These are phyloP conservation scores for Delichon dasypus DNA, from an alignment of 2,797 vertebrate species.

Conservation along the genomic window DNA sequence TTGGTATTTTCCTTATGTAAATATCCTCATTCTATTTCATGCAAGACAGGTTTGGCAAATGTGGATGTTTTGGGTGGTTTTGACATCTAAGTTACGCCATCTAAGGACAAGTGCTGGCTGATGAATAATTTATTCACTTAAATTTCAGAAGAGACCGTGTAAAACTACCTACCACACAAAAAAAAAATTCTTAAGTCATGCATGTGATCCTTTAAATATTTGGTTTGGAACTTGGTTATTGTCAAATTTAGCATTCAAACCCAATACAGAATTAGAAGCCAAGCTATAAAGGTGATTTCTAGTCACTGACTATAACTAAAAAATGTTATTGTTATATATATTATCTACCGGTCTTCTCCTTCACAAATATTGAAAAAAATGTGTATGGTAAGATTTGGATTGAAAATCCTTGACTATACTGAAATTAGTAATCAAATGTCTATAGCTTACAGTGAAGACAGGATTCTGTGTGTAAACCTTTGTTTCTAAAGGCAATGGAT, in stretches of 20 bases:
- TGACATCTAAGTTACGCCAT: slow-evolving; percentile 31
- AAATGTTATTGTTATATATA: background rate
- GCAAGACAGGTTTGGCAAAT: slow-evolving; percentile 42
- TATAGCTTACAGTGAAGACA: background rate
- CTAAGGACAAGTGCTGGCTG: slow-evolving; percentile 44
- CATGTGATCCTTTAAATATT: slow-evolving; percentile 29
- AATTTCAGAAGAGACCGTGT: slow-evolving; percentile 38
- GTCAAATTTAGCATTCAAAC: background rate
- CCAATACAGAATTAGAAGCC: background rate
- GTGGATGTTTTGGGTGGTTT: slow-evolving; percentile 21
- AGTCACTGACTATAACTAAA: background rate
- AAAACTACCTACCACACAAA: background rate
- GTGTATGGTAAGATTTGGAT: background rate
- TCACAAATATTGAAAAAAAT: background rate
- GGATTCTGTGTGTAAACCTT: background rate
- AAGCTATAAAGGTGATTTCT: slow-evolving; percentile 18
- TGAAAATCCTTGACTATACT: background rate
- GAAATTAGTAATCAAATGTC: background rate
- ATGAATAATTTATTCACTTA: slow-evolving; percentile 59
- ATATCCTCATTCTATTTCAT: slow-evolving; percentile 17
- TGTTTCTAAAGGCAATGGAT: background rate
- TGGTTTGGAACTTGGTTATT: background rate
- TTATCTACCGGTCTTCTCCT: slow-evolving; percentile 15
- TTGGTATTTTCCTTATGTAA: slow-evolving; percentile 17
- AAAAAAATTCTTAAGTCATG: background rate